phyloP scores from a whole-genome alignment of 2,113 vertebrate genomes.

The Spea multiplicata region DNA sequence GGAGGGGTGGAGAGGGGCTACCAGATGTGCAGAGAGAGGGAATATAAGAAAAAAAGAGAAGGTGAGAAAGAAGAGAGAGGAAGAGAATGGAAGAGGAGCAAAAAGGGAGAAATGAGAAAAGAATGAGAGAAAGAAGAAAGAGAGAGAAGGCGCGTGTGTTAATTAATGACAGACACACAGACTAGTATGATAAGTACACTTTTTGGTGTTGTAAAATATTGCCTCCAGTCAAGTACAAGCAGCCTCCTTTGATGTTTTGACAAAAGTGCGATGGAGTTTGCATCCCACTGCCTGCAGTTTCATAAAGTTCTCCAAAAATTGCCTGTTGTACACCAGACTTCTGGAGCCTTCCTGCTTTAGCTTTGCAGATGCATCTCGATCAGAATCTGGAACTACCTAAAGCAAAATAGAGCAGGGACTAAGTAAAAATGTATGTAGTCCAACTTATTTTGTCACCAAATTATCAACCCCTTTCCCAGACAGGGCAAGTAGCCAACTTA shows the following conservation, averaged over 20 bases:
- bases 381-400: neutral
- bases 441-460: no score
- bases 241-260: constrained; percentile 7
- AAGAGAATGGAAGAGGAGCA: no score
- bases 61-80: no score
- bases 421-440: no score
- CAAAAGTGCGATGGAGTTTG: neutral
- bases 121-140: no score
- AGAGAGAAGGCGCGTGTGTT: no score
- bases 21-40: no score
- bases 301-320: constrained; percentile 4
- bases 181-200: no score
- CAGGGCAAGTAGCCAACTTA: neutral
- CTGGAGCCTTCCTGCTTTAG: neutral
- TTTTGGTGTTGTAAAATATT: neutral
- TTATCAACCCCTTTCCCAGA: no score
- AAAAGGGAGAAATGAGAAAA: no score
- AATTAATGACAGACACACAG: neutral
- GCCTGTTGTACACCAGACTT: neutral
- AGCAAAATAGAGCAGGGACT: neutral
- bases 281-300: constrained; percentile 11
- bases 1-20: no score
- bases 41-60: no score
- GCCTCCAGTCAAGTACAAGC: neutral
- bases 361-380: neutral